These are phyloP conservation scores for Cynaeus angustus DNA, from an alignment of 2,888 invertebrate genomes.

Conservation along the genomic window DNA sequence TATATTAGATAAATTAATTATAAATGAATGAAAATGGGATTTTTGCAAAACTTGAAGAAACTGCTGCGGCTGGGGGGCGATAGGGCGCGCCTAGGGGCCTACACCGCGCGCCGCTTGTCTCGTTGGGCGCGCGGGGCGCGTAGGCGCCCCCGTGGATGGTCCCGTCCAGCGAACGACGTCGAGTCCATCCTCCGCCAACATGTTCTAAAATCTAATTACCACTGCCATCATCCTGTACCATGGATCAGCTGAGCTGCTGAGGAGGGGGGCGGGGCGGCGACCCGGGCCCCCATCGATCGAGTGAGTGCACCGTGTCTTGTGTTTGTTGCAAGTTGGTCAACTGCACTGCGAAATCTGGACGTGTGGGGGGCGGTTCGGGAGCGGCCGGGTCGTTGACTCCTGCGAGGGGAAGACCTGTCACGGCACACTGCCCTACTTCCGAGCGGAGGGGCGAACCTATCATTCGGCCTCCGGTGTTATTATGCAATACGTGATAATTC, in stretches of 20 bases:
- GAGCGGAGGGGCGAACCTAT: constrained; percentile 58
- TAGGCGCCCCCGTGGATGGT: constrained; percentile 2
- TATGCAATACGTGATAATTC: constrained; percentile 48
- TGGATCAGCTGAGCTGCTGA: constrained; percentile 56
- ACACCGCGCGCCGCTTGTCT: constrained; percentile 32
- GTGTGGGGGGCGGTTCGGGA: constrained; percentile 39
- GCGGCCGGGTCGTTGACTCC: constrained; percentile 62
- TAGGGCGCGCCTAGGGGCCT: constrained; percentile 14
- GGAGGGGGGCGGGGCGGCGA: constrained; percentile 58
- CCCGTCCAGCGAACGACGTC: constrained; percentile 25
- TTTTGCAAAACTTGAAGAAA: constrained; percentile 3
- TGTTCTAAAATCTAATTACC: constrained; percentile 66
- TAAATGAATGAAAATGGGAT: constrained; percentile 58
- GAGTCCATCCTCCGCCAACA: constrained; percentile 49
- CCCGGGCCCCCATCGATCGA: constrained; percentile 54
- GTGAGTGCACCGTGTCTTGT: constrained; percentile 27
- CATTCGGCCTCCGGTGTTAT: constrained; percentile 49
- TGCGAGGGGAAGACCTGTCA: constrained; percentile 56
- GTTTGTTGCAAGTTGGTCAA: constrained; percentile 43
- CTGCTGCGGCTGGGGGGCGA: constrained; percentile 4
- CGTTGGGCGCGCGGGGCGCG: constrained; percentile 23
- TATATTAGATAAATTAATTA: constrained; percentile 71
- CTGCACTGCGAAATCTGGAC: constrained; percentile 56
- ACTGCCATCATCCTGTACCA: constrained; percentile 65
- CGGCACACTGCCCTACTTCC: constrained; percentile 69